Conservation (phyloP, 23 tunicate genomes). For the Botrylloides violaceus region DNA sequence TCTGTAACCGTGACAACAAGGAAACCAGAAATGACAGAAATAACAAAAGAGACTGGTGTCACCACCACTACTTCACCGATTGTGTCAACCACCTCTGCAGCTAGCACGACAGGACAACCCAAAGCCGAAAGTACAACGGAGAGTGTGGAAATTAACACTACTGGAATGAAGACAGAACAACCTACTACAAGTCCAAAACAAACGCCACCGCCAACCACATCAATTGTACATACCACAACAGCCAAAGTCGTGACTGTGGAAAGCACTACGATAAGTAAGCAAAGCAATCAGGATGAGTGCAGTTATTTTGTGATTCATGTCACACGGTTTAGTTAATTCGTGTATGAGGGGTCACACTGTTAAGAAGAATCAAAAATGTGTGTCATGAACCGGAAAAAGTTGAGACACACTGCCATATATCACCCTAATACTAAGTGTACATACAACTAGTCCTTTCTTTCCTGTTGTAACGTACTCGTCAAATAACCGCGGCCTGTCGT, state of each 20-base stretch:
- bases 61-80: conserved; percentile 29
- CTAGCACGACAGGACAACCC: not conserved
- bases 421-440: no score
- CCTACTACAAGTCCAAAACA: not conserved
- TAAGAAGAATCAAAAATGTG: no score
- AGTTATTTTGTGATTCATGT: no score
- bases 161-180: not conserved
- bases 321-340: not conserved
- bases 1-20: not conserved
- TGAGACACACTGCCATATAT: no score
- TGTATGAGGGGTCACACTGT: not conserved
- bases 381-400: no score
- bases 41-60: not conserved
- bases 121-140: conserved; percentile 8
- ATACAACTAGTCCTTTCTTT: no score
- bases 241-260: conserved; percentile 15
- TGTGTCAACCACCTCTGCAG: not conserved
- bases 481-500: no score
- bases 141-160: conserved; percentile 7
- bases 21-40: not conserved
- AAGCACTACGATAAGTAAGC: conserved; percentile 9
- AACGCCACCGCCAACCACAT: conserved; percentile 5
- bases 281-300: no score
- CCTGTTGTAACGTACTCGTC: no score
- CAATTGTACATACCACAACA: conserved; percentile 27